phyloP scores from a whole-genome alignment of 2,797 vertebrate species.

The Thaleichthys pacificus region DNA sequence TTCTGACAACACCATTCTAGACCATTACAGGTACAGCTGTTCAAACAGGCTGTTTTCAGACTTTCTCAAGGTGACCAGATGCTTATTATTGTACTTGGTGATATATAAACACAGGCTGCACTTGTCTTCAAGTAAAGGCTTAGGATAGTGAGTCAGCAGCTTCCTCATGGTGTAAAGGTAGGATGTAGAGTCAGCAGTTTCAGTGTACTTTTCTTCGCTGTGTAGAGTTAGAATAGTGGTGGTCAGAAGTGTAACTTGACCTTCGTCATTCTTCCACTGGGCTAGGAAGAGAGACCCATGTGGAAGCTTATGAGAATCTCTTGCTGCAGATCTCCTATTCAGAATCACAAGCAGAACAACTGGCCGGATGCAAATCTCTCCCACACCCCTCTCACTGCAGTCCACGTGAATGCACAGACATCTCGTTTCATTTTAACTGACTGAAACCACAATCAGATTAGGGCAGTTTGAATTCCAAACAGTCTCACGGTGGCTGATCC shows the following conservation, averaged over 20 bases:
- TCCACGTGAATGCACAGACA: not conserved
- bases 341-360: too few species aligned
- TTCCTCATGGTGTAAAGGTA: too few species aligned
- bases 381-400: too few species aligned
- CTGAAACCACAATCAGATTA: constrained; percentile 5
- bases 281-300: too few species aligned
- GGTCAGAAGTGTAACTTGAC: too few species aligned
- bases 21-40: constrained; percentile 63
- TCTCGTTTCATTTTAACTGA: not conserved
- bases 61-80: constrained; percentile 5
- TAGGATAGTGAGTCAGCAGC: constrained; percentile 40
- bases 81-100: constrained; percentile 6
- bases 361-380: too few species aligned
- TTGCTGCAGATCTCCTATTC: too few species aligned
- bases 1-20: constrained; percentile 39
- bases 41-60: constrained; percentile 48
- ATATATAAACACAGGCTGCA: constrained; percentile 13
- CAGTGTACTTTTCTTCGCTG: too few species aligned
- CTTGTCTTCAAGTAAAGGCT: not conserved
- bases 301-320: too few species aligned
- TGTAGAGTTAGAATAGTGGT: too few species aligned
- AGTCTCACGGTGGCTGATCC: not conserved
- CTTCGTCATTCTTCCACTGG: too few species aligned
- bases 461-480: constrained; percentile 24
- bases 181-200: too few species aligned